Evolutionary conservation across 2,888 invertebrate species (phyloP).

Genomic region (Reticulitermes lucifugus): DNA sequence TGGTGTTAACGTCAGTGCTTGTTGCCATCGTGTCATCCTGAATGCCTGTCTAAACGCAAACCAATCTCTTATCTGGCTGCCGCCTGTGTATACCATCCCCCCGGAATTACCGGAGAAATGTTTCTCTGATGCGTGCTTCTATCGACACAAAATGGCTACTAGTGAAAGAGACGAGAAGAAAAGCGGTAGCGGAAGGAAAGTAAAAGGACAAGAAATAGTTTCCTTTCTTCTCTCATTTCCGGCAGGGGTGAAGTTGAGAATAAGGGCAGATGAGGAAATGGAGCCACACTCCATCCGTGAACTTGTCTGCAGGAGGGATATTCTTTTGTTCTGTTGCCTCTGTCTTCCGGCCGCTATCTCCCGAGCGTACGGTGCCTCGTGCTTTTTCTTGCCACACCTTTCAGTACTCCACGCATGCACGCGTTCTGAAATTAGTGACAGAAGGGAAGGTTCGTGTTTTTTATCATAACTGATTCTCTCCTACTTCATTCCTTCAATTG

Average conservation of each 20-base stretch:
- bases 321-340: conserved; percentile 7
- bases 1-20: too few relatives aligned
- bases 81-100: neutral
- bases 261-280: conserved; percentile 27
- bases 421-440: too few relatives aligned
- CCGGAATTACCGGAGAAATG: neutral
- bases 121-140: neutral
- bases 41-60: too few relatives aligned
- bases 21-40: too few relatives aligned
- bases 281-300: neutral
- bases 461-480: too few relatives aligned
- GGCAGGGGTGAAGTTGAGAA: conserved; percentile 10
- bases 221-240: conserved; percentile 26
- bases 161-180: neutral
- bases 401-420: too few relatives aligned
- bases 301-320: neutral
- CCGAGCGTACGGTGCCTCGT: neutral
- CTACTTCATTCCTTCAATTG: too few relatives aligned
- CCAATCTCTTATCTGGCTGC: too few relatives aligned
- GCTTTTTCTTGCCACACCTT: neutral
- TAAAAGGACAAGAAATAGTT: neutral
- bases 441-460: too few relatives aligned
- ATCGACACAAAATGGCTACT: conserved; percentile 23
- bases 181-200: neutral
- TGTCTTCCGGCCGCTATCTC: conserved; percentile 14